Base-by-base conservation (phyloP, 2,113 vertebrate species). In the Proterorhinus semilunaris region DNA sequence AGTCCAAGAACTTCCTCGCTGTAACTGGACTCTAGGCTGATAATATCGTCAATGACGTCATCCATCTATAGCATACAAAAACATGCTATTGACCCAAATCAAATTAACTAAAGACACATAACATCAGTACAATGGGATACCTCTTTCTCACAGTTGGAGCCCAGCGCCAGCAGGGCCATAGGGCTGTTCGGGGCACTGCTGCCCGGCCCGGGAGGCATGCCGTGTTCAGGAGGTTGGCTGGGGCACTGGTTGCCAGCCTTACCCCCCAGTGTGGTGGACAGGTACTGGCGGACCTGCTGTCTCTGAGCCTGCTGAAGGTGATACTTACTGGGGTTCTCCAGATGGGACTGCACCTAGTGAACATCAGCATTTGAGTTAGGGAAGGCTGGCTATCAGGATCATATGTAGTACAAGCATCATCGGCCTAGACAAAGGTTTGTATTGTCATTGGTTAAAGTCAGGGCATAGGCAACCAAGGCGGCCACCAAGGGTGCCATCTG, bases 241-340 rank as follows among this genome's bases (percentile, higher is more conserved):
- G 95, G 92, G 80, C 95, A 96, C 71, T 96, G 96, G 90, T 91
- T 94, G 89, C 94, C 91, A 66, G 95, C 92, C 92, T 99, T 99
- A 74, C 94, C 95, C 67, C 94, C 96, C 84, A 99, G 93, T 47
- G 94, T 96, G 85, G 94, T 95, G 78, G 96, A 95, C 85, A 99
- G 94, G 91, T 98, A 99, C 89, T 98, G 97, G 91, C 97, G 96
- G 76, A 99, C 96, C 93, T 98, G 98, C 90, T 98, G 96, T 91
- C 96, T 89, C 87, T 98, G 97, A 67, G 95, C 93, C 92, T 98
- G 97, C 89, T 97, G 96, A 67, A 99, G 95, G 90, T 98, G 97
- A 86, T 96, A 98, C 90, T 98, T 98, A 75, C 92, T 94, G 64
- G 96, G 95, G 83, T 94, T 98, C 87, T 99, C 97, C 85, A 99